A percentile compares a stretch with the other conserved stretches of the same genome.
Conservation (phyloP, 2,113 vertebrate genomes). For the Tachysurus fulvidraco region DNA sequence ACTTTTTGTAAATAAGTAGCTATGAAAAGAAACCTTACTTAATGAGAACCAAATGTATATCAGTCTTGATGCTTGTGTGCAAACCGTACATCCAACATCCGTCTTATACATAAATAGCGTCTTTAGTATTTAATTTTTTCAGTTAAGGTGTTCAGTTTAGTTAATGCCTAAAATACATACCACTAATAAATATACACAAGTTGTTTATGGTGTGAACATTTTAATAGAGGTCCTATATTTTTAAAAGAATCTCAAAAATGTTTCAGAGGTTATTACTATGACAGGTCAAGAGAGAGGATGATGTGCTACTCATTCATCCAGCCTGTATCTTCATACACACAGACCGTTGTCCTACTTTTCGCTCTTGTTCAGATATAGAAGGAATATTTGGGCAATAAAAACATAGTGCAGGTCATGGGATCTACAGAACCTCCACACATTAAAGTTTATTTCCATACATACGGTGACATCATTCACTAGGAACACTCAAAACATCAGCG, state of each 20-base stretch:
- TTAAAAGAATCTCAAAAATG: not conserved
- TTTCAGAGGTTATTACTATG: not conserved
- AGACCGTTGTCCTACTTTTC: not conserved
- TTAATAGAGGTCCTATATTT: not conserved
- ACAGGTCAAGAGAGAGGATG: not conserved
- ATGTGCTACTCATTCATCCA: not conserved
- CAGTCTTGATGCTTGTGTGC: not conserved
- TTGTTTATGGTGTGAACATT: not conserved
- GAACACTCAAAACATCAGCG: not conserved
- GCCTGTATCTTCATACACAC: too few relatives aligned
- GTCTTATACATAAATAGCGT: not conserved
- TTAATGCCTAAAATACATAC: not conserved
- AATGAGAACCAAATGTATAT: not conserved
- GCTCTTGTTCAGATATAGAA: not conserved
- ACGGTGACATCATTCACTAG: not conserved
- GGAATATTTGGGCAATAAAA: not conserved
- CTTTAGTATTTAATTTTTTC: not conserved
- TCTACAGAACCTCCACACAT: not conserved
- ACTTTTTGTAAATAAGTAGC: not conserved
- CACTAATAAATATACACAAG: not conserved
- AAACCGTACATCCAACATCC: not conserved
- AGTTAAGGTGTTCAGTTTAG: not conserved
- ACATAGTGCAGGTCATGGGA: not conserved
- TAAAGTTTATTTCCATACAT: not conserved
- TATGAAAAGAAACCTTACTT: not conserved